phyloP scores from a whole-genome alignment of 2,113 vertebrate genomes.

The Motacilla alba region DNA sequence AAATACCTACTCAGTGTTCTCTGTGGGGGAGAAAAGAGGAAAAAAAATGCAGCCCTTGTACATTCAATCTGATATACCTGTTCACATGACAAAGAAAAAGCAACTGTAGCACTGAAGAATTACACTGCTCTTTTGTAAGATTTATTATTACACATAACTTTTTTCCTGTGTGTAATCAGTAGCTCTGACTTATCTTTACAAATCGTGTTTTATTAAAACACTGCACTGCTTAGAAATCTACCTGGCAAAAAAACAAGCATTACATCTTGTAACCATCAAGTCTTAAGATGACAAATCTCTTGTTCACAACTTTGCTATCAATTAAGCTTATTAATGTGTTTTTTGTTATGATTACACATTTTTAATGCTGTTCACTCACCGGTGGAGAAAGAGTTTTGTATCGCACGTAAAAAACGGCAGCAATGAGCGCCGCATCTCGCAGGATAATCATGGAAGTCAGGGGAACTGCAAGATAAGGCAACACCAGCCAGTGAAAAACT shows the following conservation, averaged over 20 bases:
- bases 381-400: conserved; percentile 96
- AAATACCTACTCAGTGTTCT: conserved; percentile 94
- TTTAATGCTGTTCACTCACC: conserved; percentile 76
- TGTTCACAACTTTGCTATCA: background rate
- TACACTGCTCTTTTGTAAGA: background rate
- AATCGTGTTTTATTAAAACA: background rate
- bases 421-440: conserved; percentile 89
- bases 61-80: background rate
- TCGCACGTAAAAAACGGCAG: conserved; percentile 94
- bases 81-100: background rate
- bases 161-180: too few relatives aligned
- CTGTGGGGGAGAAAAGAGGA: conserved; percentile 67
- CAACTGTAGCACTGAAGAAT: background rate
- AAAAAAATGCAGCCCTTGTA: background rate
- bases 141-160: background rate
- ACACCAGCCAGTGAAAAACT: background rate
- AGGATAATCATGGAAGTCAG: conserved; percentile 90
- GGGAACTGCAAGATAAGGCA: conserved; percentile 77
- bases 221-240: background rate
- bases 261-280: background rate
- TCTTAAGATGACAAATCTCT: background rate
- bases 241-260: background rate
- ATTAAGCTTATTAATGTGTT: background rate
- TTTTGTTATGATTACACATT: fast-evolving
- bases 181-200: background rate